A percentile compares a stretch with the other conserved stretches of the same genome.
These are phyloP conservation scores for Pogonomyrmex barbatus DNA, from an alignment of 1,140 invertebrate genomes.

Conservation along the genomic window DNA sequence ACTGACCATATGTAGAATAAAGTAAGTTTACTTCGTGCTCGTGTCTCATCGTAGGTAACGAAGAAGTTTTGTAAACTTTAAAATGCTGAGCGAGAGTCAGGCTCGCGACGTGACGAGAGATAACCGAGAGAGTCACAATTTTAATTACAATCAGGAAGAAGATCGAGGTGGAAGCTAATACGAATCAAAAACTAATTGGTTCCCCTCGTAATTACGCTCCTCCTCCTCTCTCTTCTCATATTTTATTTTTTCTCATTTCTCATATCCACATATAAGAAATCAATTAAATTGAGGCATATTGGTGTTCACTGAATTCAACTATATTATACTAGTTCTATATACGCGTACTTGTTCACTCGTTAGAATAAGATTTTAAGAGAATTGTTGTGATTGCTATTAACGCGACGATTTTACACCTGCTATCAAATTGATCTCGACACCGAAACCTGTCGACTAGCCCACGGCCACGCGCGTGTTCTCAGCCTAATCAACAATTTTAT, in stretches of 20 bases:
- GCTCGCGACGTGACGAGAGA: background rate
- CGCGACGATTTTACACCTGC: constrained; percentile 35
- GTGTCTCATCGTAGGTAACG: constrained; percentile 38
- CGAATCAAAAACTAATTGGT: constrained; percentile 12
- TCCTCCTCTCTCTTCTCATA: background rate
- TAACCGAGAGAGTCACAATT: background rate
- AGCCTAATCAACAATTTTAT: constrained; percentile 26
- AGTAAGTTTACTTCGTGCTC: constrained; percentile 56
- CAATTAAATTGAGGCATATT: constrained; percentile 31
- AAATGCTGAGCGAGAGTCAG: constrained; percentile 31
- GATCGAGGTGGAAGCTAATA: background rate
- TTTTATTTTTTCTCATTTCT: background rate
- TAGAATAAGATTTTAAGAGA: constrained; percentile 39
- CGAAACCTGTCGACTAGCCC: background rate
- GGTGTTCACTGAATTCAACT: constrained; percentile 26
- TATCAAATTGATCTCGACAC: constrained; percentile 32
- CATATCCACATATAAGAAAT: background rate
- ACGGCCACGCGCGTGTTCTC: constrained; percentile 14
- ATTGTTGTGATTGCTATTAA: constrained; percentile 48
- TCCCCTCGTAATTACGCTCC: background rate
- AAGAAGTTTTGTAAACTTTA: constrained; percentile 17
- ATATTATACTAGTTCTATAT: constrained; percentile 37
- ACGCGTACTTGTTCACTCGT: constrained; percentile 40
- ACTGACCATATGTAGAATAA: constrained; percentile 50
- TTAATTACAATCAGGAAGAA: background rate